A percentile compares a stretch with the other conserved stretches of the same genome.
phyloP scores from a whole-genome alignment of 2,113 vertebrate genomes.

The Elachura formosa region DNA sequence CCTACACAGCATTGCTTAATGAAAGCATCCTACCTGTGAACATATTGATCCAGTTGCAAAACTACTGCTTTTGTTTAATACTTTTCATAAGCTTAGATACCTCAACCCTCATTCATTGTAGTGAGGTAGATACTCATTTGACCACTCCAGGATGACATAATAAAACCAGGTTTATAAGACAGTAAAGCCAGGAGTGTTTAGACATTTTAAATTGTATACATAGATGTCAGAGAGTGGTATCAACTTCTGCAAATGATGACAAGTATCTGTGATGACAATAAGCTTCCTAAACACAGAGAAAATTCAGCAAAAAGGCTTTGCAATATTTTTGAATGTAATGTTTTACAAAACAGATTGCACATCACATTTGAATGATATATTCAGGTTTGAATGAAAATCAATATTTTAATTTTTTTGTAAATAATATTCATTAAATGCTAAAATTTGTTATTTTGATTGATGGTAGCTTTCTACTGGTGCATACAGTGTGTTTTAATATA shows the following conservation, averaged over 20 bases:
- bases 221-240: neutral
- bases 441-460: neutral
- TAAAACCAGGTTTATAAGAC: neutral
- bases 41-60: neutral
- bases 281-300: neutral
- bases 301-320: neutral
- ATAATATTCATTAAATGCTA: neutral
- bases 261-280: neutral
- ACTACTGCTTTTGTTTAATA: neutral
- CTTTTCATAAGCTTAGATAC: neutral
- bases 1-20: neutral
- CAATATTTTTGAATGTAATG: neutral
- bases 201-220: neutral
- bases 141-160: neutral
- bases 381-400: neutral
- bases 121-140: neutral
- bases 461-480: neutral
- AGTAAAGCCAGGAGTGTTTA: neutral
- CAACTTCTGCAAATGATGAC: neutral
- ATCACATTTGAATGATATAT: neutral
- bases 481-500: neutral
- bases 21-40: neutral
- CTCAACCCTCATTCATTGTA: neutral
- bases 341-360: conserved; percentile 16
- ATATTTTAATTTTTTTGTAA: neutral